Evolutionary conservation across 1,140 invertebrate species (phyloP).

Genomic region (Drosophila ironensis): DNA sequence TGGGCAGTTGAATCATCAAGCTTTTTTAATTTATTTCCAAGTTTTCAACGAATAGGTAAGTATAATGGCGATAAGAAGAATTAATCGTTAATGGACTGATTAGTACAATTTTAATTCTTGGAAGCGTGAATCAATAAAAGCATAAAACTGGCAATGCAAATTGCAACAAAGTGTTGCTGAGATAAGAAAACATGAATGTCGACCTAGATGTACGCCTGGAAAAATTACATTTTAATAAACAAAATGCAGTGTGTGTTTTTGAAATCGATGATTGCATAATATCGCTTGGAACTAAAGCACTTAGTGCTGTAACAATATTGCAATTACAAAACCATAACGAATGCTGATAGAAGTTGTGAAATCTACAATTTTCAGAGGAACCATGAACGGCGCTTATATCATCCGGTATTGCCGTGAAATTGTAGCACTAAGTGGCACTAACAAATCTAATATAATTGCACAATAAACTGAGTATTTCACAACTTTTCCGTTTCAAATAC

Average conservation of each 20-base stretch:
- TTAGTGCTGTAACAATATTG: conserved; percentile 17
- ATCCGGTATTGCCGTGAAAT: conserved; percentile 13
- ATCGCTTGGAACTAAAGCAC: neutral
- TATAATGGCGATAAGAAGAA: neutral
- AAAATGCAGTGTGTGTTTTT: conserved; percentile 9
- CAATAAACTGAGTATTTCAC: conserved; percentile 9
- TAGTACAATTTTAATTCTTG: neutral
- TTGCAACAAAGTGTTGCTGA: neutral
- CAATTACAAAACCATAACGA: conserved; percentile 3
- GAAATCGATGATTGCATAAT: conserved; percentile 21
- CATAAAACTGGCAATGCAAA: neutral
- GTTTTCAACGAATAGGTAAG: neutral
- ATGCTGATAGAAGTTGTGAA: too few species aligned
- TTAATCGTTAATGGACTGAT: neutral
- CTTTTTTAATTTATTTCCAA: too few species aligned
- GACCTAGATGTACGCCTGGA: neutral
- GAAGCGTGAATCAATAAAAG: neutral
- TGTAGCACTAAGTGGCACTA: too few species aligned
- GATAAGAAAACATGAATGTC: neutral
- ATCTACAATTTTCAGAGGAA: neutral
- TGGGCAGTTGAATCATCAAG: too few species aligned
- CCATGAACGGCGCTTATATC: conserved; percentile 10
- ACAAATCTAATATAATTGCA: neutral
- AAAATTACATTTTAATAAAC: conserved; percentile 14
- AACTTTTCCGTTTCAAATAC: neutral